Base-by-base conservation (phyloP, 2,113 vertebrate genomes). In the Spermophilus dauricus region DNA sequence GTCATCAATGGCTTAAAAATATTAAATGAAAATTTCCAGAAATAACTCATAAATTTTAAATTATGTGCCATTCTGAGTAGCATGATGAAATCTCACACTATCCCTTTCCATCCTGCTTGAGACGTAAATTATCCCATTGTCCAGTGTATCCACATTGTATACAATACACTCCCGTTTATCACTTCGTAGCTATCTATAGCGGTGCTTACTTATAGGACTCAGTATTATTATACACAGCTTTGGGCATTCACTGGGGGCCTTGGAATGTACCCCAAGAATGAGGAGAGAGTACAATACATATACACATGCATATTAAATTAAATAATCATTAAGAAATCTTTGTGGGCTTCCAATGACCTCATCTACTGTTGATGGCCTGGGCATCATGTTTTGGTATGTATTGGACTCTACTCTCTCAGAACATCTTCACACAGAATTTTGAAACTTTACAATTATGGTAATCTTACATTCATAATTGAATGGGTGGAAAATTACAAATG, bases 11-110 rank as follows among this genome's bases (percentile, higher is more conserved):
- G 30, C 70, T 6, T 67, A 14, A 73, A 80, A 80, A 81, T 39
- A 81, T 37, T 22, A 53, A 80, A 86, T 80, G 32, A 22, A 87
- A 87, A 45, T 30, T 80, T 87, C 37, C 61, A 93, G 92, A 80
- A 70, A 45, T 58, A 80, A 93, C 34, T 69, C 51, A 69, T 56
- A 20, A 22, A 11, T 63, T 70, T 81, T 24, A 77, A 72, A 48
- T 72, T 16, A 7, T 24, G 37, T 61, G 39, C 34, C 37, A 45
- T 48, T 87, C 39, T 58, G 14, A 58, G 65, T 48, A 48, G 22
- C 30, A n/a, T 20, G 32, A 69, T 20, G 8, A 37, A 84, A 32
- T 86, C 45, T 45, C 67, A 8, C 9, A 53, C 34, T 4, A 37
- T 51, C 82, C 32, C 80, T 45, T 20, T 75, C 16, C 11, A 22